Percentiles rank a stretch among this genome's conserved stretches.
phyloP scores from a whole-genome alignment of 1,140 invertebrate genomes.

The Monochamus saltuarius region DNA sequence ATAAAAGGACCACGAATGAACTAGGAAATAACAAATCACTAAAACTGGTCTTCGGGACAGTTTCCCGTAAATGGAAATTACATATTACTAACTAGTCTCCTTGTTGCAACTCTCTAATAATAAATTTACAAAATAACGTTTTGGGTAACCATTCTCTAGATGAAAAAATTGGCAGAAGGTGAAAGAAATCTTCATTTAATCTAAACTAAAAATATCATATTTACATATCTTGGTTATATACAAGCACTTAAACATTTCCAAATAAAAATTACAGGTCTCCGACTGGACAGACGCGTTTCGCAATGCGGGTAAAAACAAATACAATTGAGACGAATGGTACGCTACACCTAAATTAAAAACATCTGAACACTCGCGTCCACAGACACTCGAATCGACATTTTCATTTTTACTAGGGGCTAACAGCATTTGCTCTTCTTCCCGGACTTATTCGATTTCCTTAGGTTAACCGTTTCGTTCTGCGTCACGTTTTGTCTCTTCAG shows the following conservation, averaged over 20 bases:
- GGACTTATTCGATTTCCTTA: slow-evolving; percentile 58
- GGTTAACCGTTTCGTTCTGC: slow-evolving; percentile 58
- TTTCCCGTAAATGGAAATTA: not conserved
- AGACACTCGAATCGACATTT: not conserved
- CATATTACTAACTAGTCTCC: not conserved
- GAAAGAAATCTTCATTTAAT: too few relatives aligned
- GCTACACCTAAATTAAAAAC: not conserved
- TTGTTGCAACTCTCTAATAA: not conserved
- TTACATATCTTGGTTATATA: slow-evolving; percentile 1
- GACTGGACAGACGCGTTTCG: not conserved
- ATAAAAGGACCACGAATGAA: not conserved
- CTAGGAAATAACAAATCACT: not conserved
- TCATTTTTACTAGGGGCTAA: slow-evolving; percentile 25
- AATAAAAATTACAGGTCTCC: not conserved
- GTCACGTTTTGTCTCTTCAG: slow-evolving; percentile 62
- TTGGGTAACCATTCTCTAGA: not conserved
- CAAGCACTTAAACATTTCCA: not conserved
- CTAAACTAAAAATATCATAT: too few relatives aligned
- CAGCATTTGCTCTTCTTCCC: slow-evolving; percentile 50
- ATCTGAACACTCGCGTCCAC: not conserved
- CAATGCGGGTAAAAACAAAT: not conserved
- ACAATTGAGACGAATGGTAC: not conserved
- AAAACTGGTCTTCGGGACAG: not conserved
- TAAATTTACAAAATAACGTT: not conserved
- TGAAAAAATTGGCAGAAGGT: too few relatives aligned